Conservation (phyloP, 2,113 vertebrate genomes). For the Anoura caudifer region DNA sequence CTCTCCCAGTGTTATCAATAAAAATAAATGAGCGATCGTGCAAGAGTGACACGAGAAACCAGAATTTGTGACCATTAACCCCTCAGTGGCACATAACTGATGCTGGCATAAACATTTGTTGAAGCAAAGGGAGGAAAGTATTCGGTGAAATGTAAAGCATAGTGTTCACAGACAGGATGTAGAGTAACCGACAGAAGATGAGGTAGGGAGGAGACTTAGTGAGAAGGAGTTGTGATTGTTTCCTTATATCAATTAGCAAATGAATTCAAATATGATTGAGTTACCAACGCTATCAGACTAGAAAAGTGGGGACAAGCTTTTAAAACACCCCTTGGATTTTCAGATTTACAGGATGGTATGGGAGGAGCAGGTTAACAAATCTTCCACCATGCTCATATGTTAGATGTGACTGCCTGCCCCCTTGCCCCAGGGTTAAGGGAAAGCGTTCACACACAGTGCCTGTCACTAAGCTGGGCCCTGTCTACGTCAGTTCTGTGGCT, state of each 20-base stretch:
- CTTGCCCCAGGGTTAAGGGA: not conserved
- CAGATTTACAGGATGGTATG: not conserved
- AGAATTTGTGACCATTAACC: not conserved
- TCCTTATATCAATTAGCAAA: not conserved
- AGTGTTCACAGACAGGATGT: not conserved
- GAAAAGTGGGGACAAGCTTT: not conserved
- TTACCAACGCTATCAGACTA: not conserved
- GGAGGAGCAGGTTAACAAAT: not conserved
- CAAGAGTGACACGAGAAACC: not conserved
- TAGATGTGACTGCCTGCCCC: not conserved
- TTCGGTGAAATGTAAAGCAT: not conserved
- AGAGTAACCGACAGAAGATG: not conserved
- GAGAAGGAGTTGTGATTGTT: not conserved
- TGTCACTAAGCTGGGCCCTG: not conserved
- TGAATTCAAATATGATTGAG: not conserved
- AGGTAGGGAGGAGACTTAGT: not conserved
- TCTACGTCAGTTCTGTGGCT: not conserved
- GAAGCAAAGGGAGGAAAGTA: not conserved
- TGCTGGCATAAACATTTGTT: not conserved
- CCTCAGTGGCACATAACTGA: not conserved
- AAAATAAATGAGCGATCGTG: not conserved
- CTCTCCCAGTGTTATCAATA: not conserved
- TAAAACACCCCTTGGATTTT: not conserved
- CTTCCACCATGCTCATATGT: not conserved
- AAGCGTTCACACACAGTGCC: not conserved